Evolutionary conservation across 1,140 invertebrate genomes (phyloP).

Genomic region (Drosophila punjabiensis): DNA sequence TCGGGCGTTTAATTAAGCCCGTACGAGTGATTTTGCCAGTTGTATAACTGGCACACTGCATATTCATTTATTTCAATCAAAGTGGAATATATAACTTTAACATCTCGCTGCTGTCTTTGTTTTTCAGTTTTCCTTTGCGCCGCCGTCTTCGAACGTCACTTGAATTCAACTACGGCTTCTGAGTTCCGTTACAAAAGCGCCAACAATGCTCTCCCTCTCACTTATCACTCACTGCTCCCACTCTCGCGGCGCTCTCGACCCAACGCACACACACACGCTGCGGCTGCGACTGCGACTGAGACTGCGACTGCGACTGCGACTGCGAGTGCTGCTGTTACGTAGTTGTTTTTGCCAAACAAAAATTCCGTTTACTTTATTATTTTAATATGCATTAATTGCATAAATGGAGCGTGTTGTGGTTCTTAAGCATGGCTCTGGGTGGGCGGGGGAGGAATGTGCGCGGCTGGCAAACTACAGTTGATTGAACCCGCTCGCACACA

Average conservation of each 20-base stretch:
- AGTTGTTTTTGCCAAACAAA: constrained; percentile 78
- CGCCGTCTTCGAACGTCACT: constrained; percentile 68
- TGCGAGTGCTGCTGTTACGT: constrained; percentile 68
- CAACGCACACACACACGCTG: constrained; percentile 33
- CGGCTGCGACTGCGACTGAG: not conserved
- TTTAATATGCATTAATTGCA: constrained; percentile 52
- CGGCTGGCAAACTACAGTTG: constrained; percentile 57
- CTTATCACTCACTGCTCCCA: constrained; percentile 59
- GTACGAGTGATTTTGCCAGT: constrained; percentile 53
- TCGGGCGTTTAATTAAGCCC: constrained; percentile 50
- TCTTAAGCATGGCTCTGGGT: constrained; percentile 37
- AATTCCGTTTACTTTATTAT: constrained; percentile 37
- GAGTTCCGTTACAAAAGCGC: constrained; percentile 56
- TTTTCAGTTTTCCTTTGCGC: constrained; percentile 52
- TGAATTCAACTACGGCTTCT: constrained; percentile 80
- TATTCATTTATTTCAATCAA: constrained; percentile 78
- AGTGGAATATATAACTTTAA: constrained; percentile 40
- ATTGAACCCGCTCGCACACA: constrained; percentile 63
- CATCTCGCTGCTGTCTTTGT: constrained; percentile 49
- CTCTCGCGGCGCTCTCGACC: constrained; percentile 21
- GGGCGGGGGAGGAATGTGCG: constrained; percentile 32
- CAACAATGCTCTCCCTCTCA: constrained; percentile 38
- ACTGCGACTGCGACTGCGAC: constrained; percentile 14
- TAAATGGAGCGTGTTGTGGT: constrained; percentile 37
- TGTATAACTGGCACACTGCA: constrained; percentile 59